Evolutionary conservation across 2,113 vertebrate species (phyloP), one percentile per base, ranked within the genome.

Genomic region (Notiomystis cincta): DNA sequence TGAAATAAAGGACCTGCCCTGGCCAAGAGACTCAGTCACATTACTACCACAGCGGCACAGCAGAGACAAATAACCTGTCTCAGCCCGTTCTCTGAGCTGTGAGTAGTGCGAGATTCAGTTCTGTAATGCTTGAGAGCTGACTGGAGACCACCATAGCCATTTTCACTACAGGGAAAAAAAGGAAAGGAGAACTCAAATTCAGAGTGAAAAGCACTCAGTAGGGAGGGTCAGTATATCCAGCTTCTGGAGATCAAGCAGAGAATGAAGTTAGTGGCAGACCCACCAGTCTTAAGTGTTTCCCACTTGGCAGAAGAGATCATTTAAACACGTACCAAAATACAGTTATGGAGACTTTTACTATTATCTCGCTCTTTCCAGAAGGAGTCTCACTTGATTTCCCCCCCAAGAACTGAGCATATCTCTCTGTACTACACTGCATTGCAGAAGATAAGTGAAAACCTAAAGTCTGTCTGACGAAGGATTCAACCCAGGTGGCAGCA

Each of bases 1-100:
- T 97, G 87, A 51, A 94, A 93, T 95, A 80, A 96, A 96, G 91
- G 89, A 93, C 92, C 48, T 84, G 87, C 93, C 83, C 93, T 89
- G 87, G 95, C 65, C 70, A 47, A 91, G 90, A 95, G 87, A 95
- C 89, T 95, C 62, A 91, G 82, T 93, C 56, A 93, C 76, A 30
- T 93, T 44, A 73, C 82, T 81, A 93, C 81, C 83, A 93, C 88
- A 82, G 89, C 89, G 91, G 80, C 77, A 80, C 87, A 80, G 66
- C 76, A 92, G 18, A 97, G 95, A 71, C 90, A 82, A 89, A 64
- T 10, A 40, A 56, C 70, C 45, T 50, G 73, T 51, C 88, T 58
- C 17, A 22, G 90, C 72, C 53, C 64, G 58, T 50, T 77, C 58
- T 51, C 82, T 72, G 31, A 61, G 82, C 93, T 91, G 65, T 47